Conservation (phyloP, 1,140 invertebrate species). For the Drosophila subpulchrella region DNA sequence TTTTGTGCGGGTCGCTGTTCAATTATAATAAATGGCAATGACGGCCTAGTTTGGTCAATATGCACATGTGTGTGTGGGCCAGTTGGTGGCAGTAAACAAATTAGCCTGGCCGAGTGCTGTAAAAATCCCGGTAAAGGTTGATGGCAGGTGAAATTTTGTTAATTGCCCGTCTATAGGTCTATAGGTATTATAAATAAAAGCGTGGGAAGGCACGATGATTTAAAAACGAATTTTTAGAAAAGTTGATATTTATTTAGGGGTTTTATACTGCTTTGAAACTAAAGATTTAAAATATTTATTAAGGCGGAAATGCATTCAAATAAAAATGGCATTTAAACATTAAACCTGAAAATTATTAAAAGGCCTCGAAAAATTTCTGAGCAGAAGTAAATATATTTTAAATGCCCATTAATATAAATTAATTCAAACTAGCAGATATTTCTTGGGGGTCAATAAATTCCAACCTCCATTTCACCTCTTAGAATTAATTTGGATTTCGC, state of each 20-base stretch:
- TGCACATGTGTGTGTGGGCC: slow-evolving; percentile 15
- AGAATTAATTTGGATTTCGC: slow-evolving; percentile 13
- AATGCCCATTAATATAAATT: too few species aligned
- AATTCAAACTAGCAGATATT: slow-evolving; percentile 33
- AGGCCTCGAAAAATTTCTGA: not conserved
- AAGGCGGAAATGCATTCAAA: too few species aligned
- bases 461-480: slow-evolving; percentile 11
- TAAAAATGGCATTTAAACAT: not conserved
- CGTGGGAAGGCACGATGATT: not conserved
- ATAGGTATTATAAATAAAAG: not conserved
- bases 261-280: too few species aligned
- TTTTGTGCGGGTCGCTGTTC: slow-evolving; percentile 31
- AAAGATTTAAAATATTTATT: too few species aligned
- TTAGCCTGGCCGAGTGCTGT: slow-evolving; percentile 29
- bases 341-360: slow-evolving; percentile 7
- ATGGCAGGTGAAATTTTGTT: slow-evolving; percentile 29
- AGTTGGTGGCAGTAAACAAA: slow-evolving; percentile 49
- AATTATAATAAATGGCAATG: slow-evolving; percentile 69
- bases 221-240: not conserved
- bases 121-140: slow-evolving; percentile 24
- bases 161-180: slow-evolving; percentile 4
- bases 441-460: slow-evolving; percentile 25
- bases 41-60: slow-evolving; percentile 45
- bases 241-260: too few species aligned
- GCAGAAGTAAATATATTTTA: too few species aligned